These are phyloP conservation scores for Aethes cnicana DNA, from an alignment of 2,888 invertebrate species.

Conservation along the genomic window DNA sequence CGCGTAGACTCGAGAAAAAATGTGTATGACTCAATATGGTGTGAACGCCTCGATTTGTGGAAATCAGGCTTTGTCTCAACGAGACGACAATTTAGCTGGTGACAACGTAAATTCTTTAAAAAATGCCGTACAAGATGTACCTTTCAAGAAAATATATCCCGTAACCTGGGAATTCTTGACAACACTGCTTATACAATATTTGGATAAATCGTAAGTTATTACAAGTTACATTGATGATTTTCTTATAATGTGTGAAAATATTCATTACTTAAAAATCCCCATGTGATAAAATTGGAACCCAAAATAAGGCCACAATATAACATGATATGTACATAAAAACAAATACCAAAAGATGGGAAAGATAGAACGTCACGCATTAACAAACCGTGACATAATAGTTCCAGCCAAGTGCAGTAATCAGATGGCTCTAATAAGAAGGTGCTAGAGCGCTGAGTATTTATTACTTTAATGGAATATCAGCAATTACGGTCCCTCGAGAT, in stretches of 20 bases:
- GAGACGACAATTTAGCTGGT: slow-evolving; percentile 17
- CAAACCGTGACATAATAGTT: slow-evolving; percentile 72
- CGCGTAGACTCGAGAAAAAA: slow-evolving; percentile 53
- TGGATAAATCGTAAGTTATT: too few species aligned
- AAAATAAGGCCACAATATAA: too few species aligned
- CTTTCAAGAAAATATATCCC: too few species aligned
- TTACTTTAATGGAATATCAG: slow-evolving; percentile 81
- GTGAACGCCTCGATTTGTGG: slow-evolving; percentile 44
- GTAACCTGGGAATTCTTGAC: too few species aligned
- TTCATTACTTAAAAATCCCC: too few species aligned
- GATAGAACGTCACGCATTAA: slow-evolving; percentile 67
- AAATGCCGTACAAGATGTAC: too few species aligned
- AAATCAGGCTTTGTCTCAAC: slow-evolving; percentile 19
- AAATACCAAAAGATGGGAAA: slow-evolving; percentile 55
- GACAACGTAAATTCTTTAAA: too few species aligned
- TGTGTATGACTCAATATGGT: slow-evolving; percentile 58
- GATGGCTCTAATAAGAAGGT: slow-evolving; percentile 71
- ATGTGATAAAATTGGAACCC: too few species aligned
- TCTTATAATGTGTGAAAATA: too few species aligned
- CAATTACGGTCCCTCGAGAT: slow-evolving; percentile 72
- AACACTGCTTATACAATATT: slow-evolving; percentile 29
- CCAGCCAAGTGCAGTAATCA: slow-evolving; percentile 72
- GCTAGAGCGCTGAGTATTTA: slow-evolving; percentile 75
- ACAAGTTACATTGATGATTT: too few species aligned
- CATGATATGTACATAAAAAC: slow-evolving; percentile 53